Base-by-base conservation (phyloP, 92 coral and sea anemone species). In the Porites divaricata region DNA sequence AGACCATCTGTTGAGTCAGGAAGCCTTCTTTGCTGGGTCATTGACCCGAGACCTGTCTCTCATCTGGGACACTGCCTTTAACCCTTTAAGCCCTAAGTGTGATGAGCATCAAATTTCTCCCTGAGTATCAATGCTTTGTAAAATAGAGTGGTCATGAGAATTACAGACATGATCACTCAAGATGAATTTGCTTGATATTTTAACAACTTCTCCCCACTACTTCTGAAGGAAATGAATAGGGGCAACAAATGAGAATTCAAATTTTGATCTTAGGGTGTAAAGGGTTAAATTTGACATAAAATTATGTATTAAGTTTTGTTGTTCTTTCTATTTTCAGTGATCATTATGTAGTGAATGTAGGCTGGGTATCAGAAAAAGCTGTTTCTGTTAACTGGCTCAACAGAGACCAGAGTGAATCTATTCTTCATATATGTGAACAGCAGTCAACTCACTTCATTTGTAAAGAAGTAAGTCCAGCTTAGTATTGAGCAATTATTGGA, bases 321-420 rank as follows among this genome's bases (percentile, higher is more conserved):
- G 61, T 26, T 85, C n/a, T 35, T 35, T 35, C 7, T 35, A 6
- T 85, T 63, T 26, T n/a, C 79, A 96, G 99, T 19, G 97, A 96
- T 72, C 95, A 93, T 72, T 96, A 96, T 86, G 90, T 91, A 58
- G 90, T 95, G 62, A 95, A 93, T 49, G 86, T 96, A 74, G 97
- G 89, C 35, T 96, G 99, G 99, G 78, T 86, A n/a, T 82, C 88
- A 70, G 87, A 79, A 19, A 49, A 86, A 41, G 67, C 59, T 20
- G 91, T 94, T 16, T 50, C 88, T 71, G 89, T 96, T 16, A 82
- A 91, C 9, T 95, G 99, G 99, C 68, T 91, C 58, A 95, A 96
- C 86, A 76, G 99, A 48, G 92, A 89, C 21, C 99, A 96, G 80
- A 87, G 89, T 67, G n/a, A 73, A 19, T 80, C 94, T n/a, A 70